Evolutionary conservation across 2,797 vertebrate species (phyloP).

Genomic region (Alosa sapidissima): DNA sequence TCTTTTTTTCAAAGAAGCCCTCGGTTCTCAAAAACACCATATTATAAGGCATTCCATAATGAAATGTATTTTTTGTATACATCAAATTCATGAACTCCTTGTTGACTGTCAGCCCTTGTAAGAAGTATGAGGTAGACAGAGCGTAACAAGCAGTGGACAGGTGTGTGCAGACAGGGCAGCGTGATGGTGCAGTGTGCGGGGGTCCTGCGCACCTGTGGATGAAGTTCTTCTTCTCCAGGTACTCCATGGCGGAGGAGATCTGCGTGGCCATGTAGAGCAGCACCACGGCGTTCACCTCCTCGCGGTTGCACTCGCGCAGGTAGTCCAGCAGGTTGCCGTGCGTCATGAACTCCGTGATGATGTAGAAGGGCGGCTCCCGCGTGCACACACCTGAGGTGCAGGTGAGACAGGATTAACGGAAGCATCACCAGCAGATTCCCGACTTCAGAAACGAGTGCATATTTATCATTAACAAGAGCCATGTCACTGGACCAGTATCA

Average conservation of each 20-base stretch:
- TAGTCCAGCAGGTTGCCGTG: slow-evolving; percentile 96
- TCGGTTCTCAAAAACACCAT: too few species aligned
- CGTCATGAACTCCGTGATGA: slow-evolving; percentile 99
- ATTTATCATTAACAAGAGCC: background rate
- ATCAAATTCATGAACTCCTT: too few species aligned
- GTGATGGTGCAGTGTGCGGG: background rate
- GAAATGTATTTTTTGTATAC: too few species aligned
- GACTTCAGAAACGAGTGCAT: background rate
- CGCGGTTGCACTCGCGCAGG: slow-evolving; percentile 91
- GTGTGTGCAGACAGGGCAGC: too few species aligned
- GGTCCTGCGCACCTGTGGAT: slow-evolving; percentile 85
- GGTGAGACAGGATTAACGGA: background rate
- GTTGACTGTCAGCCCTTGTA: too few species aligned
- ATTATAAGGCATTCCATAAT: too few species aligned
- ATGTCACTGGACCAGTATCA: background rate
- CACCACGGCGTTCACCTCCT: slow-evolving; percentile 97
- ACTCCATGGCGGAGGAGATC: slow-evolving; percentile 99
- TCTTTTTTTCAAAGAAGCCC: too few species aligned
- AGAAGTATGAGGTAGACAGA: too few species aligned
- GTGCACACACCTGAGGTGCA: slow-evolving; percentile 89
- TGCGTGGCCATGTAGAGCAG: slow-evolving; percentile 98
- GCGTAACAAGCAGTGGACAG: too few species aligned
- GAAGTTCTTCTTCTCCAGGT: slow-evolving; percentile 99
- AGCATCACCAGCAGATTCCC: background rate
- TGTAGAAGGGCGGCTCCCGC: slow-evolving; percentile 95